Evolutionary conservation across 2,113 vertebrate genomes (phyloP), one percentile per base, ranked within the genome.

Genomic region (Furnarius figulus): DNA sequence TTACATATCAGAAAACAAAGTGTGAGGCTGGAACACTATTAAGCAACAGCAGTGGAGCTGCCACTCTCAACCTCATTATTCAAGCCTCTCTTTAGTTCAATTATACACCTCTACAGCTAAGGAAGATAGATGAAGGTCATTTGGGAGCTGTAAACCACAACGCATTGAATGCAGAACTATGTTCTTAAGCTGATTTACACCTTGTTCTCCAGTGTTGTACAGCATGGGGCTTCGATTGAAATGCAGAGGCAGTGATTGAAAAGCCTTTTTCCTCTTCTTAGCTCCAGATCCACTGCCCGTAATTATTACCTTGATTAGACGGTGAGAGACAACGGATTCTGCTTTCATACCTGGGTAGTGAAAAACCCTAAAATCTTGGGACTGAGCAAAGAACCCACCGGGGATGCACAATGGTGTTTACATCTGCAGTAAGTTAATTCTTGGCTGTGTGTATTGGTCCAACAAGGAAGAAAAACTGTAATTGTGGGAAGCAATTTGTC

Each of bases 141-240:
- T 97, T 97, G 98, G 97, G 98, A 98, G 97, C 97, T 97, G 97
- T 98, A 98, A 98, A 98, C 97, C 97, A 97, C 96, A 95, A 96
- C 21, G 95, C 95, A 97, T 90, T 97, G 97, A 98, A 98, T 98
- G 97, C 97, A 98, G 97, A 98, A 85, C 97, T 98, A 74, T 97
- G 97, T 98, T 98, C 98, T 98, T 98, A 98, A 98, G 96, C 98
- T 98, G 98, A 98, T 98, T 98, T 98, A 98, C 98, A 98, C 98
- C 98, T 97, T 98, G 98, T 98, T 97, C 97, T 95, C 63, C 83
- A 42, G 93, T 93, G 97, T 97, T 97, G 97, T 98, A 97, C 97
- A 97, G 97, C 86, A n/a, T 77, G 70, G 93, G 85, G 65, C 96
- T 97, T 95, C 88, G 92, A 97, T 93, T 97, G 98, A 98, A 98